Percentiles rank a stretch among this genome's conserved stretches.
Conservation (phyloP, 2,888 invertebrate species). For the Acrobasis repandana region DNA sequence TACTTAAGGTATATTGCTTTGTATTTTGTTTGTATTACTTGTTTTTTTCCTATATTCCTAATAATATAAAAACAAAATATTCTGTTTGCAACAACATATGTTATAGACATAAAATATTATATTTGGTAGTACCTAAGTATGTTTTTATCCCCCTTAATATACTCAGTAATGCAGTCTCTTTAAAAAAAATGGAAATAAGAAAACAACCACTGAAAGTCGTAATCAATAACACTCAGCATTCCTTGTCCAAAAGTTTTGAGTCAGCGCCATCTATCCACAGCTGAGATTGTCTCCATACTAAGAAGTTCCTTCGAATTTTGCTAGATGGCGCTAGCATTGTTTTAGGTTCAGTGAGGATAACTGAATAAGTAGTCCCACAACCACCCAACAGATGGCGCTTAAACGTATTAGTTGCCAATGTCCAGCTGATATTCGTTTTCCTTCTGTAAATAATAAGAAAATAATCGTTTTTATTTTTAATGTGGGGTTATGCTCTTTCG, state of each 20-base stretch:
- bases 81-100: too few relatives aligned
- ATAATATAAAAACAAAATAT: too few relatives aligned
- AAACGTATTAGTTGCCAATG: background rate
- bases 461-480: too few relatives aligned
- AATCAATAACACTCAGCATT: constrained; percentile 55
- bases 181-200: background rate
- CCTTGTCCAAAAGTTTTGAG: constrained; percentile 33
- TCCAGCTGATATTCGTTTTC: background rate
- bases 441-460: background rate
- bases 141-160: too few relatives aligned
- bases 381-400: constrained; percentile 49
- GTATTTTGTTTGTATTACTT: too few relatives aligned
- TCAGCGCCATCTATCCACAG: constrained; percentile 60
- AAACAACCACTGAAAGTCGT: constrained; percentile 40
- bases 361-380: constrained; percentile 28
- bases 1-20: too few relatives aligned
- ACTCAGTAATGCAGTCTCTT: background rate
- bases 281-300: constrained; percentile 1
- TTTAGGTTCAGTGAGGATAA: constrained; percentile 3
- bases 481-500: too few relatives aligned
- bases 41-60: too few relatives aligned
- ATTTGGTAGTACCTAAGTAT: too few relatives aligned
- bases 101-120: too few relatives aligned
- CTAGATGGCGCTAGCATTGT: constrained; percentile 38
- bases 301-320: constrained; percentile 37